Evolutionary conservation across 2,888 invertebrate species (phyloP).

Genomic region (Carabus problematicus): DNA sequence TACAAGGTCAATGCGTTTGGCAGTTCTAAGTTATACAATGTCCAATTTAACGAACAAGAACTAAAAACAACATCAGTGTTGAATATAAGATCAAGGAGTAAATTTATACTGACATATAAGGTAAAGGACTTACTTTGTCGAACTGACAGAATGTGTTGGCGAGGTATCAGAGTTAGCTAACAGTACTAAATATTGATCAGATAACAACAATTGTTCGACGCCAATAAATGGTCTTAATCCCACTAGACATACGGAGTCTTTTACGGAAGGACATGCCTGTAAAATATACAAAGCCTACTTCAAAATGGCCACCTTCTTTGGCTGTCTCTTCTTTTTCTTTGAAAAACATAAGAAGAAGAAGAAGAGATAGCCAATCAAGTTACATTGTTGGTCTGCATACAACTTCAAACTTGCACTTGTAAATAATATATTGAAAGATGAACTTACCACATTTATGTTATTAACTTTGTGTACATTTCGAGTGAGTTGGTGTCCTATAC

Average conservation of each 20-base stretch:
- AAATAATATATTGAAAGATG: conserved; percentile 14
- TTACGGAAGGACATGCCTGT: conserved; percentile 64
- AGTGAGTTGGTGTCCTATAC: conserved; percentile 69
- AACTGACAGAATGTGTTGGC: conserved; percentile 59
- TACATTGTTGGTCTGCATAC: no score
- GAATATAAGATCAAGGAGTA: background rate
- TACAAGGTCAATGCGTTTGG: conserved; percentile 71
- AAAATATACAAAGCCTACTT: conserved; percentile 41
- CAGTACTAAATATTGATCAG: conserved; percentile 63
- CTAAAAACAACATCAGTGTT: conserved; percentile 47
- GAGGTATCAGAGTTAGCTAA: conserved; percentile 67
- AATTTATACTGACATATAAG: background rate
- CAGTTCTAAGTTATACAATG: conserved; percentile 74
- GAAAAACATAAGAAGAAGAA: no score
- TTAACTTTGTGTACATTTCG: conserved; percentile 61
- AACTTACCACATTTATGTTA: conserved; percentile 57
- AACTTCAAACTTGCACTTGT: conserved; percentile 20
- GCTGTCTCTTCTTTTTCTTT: no score
- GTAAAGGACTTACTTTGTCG: conserved; percentile 50
- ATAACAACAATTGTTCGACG: conserved; percentile 63
- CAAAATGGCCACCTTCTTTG: conserved; percentile 25
- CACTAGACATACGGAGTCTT: conserved; percentile 71
- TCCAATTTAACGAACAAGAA: conserved; percentile 65
- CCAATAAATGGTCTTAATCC: conserved; percentile 73
- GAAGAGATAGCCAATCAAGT: no score